Evolutionary conservation across 2,113 vertebrate genomes (phyloP), one percentile per base, ranked within the genome.

Genomic region (Anseranas semipalmata): DNA sequence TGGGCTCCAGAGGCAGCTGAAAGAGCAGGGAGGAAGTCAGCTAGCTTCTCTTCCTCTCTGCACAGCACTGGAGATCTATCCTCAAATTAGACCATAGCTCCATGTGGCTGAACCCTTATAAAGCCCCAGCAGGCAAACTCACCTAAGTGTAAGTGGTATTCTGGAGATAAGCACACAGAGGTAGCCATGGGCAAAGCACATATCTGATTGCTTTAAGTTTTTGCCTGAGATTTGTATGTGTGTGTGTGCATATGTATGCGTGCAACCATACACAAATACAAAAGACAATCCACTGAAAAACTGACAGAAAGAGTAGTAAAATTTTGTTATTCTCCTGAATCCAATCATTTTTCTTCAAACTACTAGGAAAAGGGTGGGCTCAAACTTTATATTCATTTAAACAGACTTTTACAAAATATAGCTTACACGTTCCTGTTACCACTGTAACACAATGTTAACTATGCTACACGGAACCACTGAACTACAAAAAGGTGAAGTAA

Each of bases 211-310:
- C 39, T 66, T 71, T 32, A 53, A 37, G 22, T 67, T 87, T 90
- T 48, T 43, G 19, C 12, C 45, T 55, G 39, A 53, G 15, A 28
- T 84, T 78, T 46, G 17, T 48, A 46, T 15, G 22, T 5, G 33
- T 22, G 14, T 27, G 35, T 20, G 10, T 30, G 28, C 0, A 0
- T 0, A 0, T 33, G 27, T 6, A 13, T 50, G 33, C 33, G 13
- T 32, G 28, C 32, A 48, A 24, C 13, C 6, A 0, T 52, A 8
- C 2, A 0, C 32, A 56, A 20, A 62, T 52, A 67, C 20, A 56
- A n/a, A 63, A 68, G 78, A 68, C 15, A 62, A 74, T 84, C 13
- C 50, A 79, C 37, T 53, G n/a, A 88, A 84, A 63, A 80, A 75
- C 1, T 20, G 15, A 60, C 21, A 77, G 48, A 55, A 81, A 63